Base-by-base conservation (phyloP, 2,113 vertebrate species). In the Colaptes auratus region DNA sequence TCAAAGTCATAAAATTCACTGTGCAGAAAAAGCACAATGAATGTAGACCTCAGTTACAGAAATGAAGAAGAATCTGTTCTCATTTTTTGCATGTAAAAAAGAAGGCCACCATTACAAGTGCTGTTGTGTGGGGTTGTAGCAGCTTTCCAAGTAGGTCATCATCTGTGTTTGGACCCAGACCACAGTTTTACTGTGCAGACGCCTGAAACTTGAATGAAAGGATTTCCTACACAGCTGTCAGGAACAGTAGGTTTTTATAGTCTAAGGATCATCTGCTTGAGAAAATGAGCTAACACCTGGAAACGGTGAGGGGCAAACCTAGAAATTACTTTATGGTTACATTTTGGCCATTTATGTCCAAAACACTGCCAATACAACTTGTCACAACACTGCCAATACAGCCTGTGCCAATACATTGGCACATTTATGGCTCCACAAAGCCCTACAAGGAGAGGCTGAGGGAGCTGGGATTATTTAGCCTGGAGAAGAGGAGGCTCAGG, bases 141-240 rank as follows among this genome's bases (percentile, higher is more conserved):
- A 75, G 58, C 35, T 92, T 93, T 87, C 89, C 84, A 83, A 79
- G 42, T 87, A 72, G 92, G 72, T 91, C 89, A 93, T 82, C 79
- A 44, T 39, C 75, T 48, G 33, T 65, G 65, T 80, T 96, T 89
- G 85, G 69, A 91, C 88, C 69, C 65, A 90, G 82, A 56, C 71
- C 75, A 30, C 27, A 73, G 70, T 79, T 95, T 82, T 90, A 75
- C 42, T 72, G 69, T 2, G 6, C 60, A 86, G 87, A 86, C 82
- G 83, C 61, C 87, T 93, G 69, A 6, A 28, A 82, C 52, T 89
- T 66, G 63, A 92, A 92, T 5, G 5, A 83, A 88, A 53, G 75
- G 79, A 77, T 93, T 95, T 88, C 89, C 82, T 82, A 63, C 4
- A 1, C 77, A 73, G 36, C 65, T 82, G 71, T 55, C 71, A 92